Percentiles rank a stretch among this genome's conserved stretches.
These are phyloP conservation scores for Silurus aristotelis DNA, from an alignment of 2,797 vertebrate species.

Conservation along the genomic window DNA sequence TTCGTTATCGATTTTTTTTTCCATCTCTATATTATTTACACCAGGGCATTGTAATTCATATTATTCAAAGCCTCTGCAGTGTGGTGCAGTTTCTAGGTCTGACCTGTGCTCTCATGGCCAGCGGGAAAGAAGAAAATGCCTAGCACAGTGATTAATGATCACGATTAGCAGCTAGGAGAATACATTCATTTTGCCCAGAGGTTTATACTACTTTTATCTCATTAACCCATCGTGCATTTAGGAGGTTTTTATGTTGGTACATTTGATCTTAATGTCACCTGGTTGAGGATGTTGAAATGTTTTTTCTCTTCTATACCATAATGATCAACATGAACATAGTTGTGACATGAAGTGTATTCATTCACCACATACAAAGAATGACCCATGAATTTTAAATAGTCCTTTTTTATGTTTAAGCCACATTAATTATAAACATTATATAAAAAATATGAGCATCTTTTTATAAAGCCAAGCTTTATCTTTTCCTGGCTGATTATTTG, in stretches of 20 bases:
- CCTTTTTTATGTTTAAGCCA: not conserved
- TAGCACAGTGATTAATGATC: conserved; percentile 68
- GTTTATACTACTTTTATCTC: conserved; percentile 62
- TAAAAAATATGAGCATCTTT: conserved; percentile 10
- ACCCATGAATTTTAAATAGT: not conserved
- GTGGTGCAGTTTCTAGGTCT: conserved; percentile 29
- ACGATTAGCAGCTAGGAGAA: conserved; percentile 66
- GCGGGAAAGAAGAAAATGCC: conserved; percentile 38
- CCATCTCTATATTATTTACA: not conserved
- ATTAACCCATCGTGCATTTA: conserved; percentile 49
- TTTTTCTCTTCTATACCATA: not conserved
- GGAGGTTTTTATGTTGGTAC: not conserved
- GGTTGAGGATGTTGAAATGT: not conserved
- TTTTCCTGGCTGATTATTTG: conserved; percentile 26
- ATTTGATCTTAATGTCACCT: not conserved
- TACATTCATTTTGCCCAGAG: conserved; percentile 64
- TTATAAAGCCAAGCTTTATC: conserved; percentile 15
- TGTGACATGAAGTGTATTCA: not conserved
- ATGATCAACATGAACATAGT: not conserved
- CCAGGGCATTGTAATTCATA: not conserved
- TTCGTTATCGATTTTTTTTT: too few relatives aligned
- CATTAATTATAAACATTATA: not conserved
- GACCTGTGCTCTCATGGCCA: conserved; percentile 42
- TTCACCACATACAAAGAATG: not conserved
- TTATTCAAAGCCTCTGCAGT: conserved; percentile 32